Evolutionary conservation across 1,140 invertebrate genomes (phyloP), one percentile per base, ranked within the genome.

Genomic region (Cherax quadricarinatus): DNA sequence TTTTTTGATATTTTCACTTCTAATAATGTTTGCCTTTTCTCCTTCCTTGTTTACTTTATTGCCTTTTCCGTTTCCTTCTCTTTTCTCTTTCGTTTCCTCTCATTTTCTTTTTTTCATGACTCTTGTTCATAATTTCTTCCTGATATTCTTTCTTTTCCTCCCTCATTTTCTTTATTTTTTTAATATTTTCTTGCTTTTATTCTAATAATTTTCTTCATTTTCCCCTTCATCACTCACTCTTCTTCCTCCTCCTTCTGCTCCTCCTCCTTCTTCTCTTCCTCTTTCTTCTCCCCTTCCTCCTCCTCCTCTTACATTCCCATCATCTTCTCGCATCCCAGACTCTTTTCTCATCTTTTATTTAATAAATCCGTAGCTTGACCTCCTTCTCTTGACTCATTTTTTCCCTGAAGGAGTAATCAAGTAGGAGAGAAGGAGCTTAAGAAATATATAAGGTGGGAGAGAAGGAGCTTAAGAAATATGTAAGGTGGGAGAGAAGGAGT

Each of bases 261-360:
- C 70, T 24, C n/a, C 3, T 73, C 4, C 24, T 5, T 73, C 70
- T 10, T 7, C n/a, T 24, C n/a, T 4, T 10, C 70, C n/a, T 24
- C 21, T 18, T 73, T n/a, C n/a, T 24, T 10, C 21, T 73, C n/a
- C 70, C 6, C 10, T 30, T 24, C 0, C n/a, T 30, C n/a, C n/a
- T 30, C 18, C 70, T 75, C n/a, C 70, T 30, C 21, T 9, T 75
- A 6, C n/a, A 21, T 75, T 5, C 70, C n/a, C 62, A 14, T 75
- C n/a, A 24, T 10, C n/a, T 30, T 75, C 70, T 30, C 70, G 7
- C 5, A 5, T 9, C n/a, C 70, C n/a, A 75, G n/a, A 21, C 24
- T n/a, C 24, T 24, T n/a, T 12, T 75, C 70, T 66, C 70, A 75
- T 75, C 70, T 75, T 75, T 75, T 24, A 75, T 75, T 75, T 24